Percentiles rank a stretch among this genome's conserved stretches.
phyloP scores from a whole-genome alignment of 2,797 vertebrate species.

The Megalops cyprinoides region DNA sequence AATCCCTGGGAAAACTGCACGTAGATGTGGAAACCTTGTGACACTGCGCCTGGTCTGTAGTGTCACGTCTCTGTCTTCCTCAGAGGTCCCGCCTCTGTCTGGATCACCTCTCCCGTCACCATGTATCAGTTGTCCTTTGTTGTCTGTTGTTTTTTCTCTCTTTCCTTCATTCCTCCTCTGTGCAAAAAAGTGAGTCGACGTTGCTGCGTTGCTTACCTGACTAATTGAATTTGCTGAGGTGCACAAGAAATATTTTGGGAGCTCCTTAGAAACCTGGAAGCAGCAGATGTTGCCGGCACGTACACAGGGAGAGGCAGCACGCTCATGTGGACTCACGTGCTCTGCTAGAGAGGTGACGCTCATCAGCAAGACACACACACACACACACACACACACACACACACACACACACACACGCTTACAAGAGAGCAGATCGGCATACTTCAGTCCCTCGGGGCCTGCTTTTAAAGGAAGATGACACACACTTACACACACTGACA shows the following conservation, averaged over 20 bases:
- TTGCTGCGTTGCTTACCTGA: background rate
- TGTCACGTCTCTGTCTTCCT: too few species aligned
- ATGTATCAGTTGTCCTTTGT: too few species aligned
- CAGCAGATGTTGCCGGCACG: constrained; percentile 10
- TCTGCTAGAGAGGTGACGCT: background rate
- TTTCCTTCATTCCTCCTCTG: too few species aligned
- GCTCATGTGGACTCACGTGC: background rate
- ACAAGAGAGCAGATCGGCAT: constrained; percentile 8
- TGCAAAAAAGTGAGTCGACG: too few species aligned
- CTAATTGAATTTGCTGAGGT: background rate
- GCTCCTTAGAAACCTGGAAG: constrained; percentile 24
- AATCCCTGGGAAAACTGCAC: too few species aligned
- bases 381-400: background rate
- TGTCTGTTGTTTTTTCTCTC: too few species aligned
- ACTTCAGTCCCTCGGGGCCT: constrained; percentile 2
- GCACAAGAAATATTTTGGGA: constrained; percentile 26
- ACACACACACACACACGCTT: constrained; percentile 12
- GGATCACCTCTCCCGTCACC: too few species aligned
- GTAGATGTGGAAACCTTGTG: too few species aligned
- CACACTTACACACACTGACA: background rate
- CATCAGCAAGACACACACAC: background rate
- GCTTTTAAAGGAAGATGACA: background rate
- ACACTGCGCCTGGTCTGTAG: too few species aligned
- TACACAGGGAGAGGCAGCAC: background rate
- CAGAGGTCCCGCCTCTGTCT: too few species aligned